Evolutionary conservation across 2,888 invertebrate species (phyloP).

Genomic region (Cantharis rustica): DNA sequence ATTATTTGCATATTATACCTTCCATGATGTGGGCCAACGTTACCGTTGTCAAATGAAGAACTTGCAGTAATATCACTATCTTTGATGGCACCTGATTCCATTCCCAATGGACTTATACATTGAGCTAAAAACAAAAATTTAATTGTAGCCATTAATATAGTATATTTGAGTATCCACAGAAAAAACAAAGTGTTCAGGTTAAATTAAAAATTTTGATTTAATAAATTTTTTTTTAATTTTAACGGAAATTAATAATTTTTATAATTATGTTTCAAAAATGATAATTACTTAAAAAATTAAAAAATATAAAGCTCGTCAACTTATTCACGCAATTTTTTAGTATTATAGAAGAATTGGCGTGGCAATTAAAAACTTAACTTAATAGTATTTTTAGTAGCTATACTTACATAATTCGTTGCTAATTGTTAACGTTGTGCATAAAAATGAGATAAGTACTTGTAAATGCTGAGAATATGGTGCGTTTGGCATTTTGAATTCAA

Average conservation of each 20-base stretch:
- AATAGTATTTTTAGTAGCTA: not conserved
- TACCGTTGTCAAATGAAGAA: constrained; percentile 82
- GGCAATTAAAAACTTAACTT: not conserved
- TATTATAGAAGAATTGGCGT: too few relatives aligned
- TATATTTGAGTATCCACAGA: not conserved
- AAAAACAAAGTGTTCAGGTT: too few relatives aligned
- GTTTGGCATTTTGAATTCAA: not conserved
- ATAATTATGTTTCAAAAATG: too few relatives aligned
- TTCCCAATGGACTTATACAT: constrained; percentile 81
- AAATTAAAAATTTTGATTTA: too few relatives aligned
- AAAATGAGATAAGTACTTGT: not conserved
- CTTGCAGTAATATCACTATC: constrained; percentile 83
- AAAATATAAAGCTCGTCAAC: too few relatives aligned
- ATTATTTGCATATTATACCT: constrained; percentile 62
- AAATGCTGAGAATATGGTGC: not conserved
- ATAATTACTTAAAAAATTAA: too few relatives aligned
- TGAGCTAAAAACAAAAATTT: constrained; percentile 67
- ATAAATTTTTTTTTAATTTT: too few relatives aligned
- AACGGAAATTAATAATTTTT: too few relatives aligned
- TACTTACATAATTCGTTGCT: not conserved
- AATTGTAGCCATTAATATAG: not conserved
- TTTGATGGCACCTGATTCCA: constrained; percentile 81
- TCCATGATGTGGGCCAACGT: constrained; percentile 84
- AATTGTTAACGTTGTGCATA: not conserved
- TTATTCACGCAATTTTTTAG: too few relatives aligned